Conservation (phyloP, 2,797 vertebrate genomes). For the Rhynchotus rufescens region DNA sequence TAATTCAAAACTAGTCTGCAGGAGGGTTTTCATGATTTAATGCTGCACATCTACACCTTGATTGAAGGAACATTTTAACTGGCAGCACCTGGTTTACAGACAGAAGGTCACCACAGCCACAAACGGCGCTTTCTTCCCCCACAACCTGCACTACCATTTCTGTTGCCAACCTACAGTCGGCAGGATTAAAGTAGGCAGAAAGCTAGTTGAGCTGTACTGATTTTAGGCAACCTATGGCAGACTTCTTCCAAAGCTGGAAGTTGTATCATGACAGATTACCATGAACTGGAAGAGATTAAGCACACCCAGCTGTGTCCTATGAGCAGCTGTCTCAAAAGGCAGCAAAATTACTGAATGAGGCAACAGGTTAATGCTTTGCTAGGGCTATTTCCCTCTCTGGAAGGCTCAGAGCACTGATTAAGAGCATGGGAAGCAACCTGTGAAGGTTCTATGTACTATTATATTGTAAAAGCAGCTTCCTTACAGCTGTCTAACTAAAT, state of each 20-base stretch:
- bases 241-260: not conserved
- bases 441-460: not conserved
- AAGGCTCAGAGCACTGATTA: not conserved
- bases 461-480: not conserved
- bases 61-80: fast-evolving
- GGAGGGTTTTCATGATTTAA: not conserved
- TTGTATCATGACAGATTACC: not conserved
- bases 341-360: not conserved
- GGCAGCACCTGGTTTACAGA: fast-evolving
- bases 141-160: not conserved
- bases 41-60: not conserved
- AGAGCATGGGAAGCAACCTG: not conserved
- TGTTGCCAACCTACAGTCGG: not conserved
- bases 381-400: not conserved
- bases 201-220: not conserved
- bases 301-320: not conserved
- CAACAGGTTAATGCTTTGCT: not conserved
- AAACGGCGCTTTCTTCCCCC: not conserved
- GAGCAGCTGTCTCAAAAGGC: not conserved
- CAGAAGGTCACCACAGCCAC: fast-evolving
- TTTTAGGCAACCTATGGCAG: not conserved
- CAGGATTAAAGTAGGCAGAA: not conserved
- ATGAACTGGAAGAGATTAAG: not conserved
- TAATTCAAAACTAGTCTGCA: not conserved
- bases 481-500: not conserved